Evolutionary conservation across 2,888 invertebrate species (phyloP), one percentile per base, ranked within the genome.

Genomic region (Unio pictorum): DNA sequence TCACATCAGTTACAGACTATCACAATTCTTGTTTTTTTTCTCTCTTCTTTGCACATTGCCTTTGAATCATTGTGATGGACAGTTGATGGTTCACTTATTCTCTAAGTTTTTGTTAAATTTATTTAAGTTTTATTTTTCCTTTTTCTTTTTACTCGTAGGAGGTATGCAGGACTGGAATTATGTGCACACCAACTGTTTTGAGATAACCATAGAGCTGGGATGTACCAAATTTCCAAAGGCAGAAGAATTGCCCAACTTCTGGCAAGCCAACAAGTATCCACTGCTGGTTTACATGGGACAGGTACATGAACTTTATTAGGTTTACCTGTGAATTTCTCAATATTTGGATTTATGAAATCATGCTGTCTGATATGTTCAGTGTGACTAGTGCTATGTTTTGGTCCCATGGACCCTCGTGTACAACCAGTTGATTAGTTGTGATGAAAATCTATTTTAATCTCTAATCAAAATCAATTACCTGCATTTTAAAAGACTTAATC

Each of bases 81-180:
- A 45, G 8, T 45, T 45, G 45, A 45, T 45, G 45, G 2, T 45
- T 45, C 45, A 45, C 15, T 11, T 61, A 17, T 30, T 26, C 30
- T 8, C 18, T 61, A 11, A 61, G 28, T 11, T 59, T 59, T 20
- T 17, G 23, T 54, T 54, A 7, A 17, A 17, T 8, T 54, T 26
- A 55, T 23, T 45, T 64, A 8, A 30, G 15, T 64, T 34, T 34
- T n/a, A 20, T 64, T 20, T 45, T 15, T 45, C 3, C 15, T 45
- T 45, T 45, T 45, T 45, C 61, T 57, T 23, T 45, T 54, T 55
- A 6, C 55, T 66, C 71, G 3, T 67, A 5, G 98, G 99, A 0
- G 99, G 99, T 11, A 99, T 99, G 99, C 99, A 99, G 91, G 99
- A 99, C 91, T 99, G 97, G 95, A 99, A 97, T 91, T 99, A 99